These are phyloP conservation scores for Drosophila cognata DNA, from an alignment of 2,888 invertebrate species.

Conservation along the genomic window DNA sequence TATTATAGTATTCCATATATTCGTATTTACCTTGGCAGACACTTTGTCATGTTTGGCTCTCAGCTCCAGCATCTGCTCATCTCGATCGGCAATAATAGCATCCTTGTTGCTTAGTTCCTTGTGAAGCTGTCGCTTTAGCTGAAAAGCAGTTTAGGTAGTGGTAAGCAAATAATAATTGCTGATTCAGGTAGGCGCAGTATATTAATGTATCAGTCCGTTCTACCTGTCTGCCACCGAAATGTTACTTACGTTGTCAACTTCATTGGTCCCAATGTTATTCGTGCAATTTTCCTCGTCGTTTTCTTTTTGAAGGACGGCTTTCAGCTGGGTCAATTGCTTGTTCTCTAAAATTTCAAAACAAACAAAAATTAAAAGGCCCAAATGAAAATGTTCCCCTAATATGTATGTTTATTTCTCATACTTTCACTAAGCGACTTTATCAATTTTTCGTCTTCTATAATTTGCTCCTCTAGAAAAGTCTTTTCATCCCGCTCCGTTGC, in stretches of 20 bases:
- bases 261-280: conserved; percentile 17
- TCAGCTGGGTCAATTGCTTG: conserved; percentile 35
- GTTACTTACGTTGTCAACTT: conserved; percentile 57
- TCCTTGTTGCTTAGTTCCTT: conserved; percentile 80
- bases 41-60: conserved; percentile 64
- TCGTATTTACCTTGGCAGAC: conserved; percentile 64
- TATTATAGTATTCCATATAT: not conserved
- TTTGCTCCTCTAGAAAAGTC: conserved; percentile 78
- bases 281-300: conserved; percentile 9
- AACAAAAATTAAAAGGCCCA: not conserved
- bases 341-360: conserved; percentile 32
- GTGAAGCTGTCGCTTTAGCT: conserved; percentile 79
- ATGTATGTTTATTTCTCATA: conserved; percentile 6
- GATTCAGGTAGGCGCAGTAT: not conserved
- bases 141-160: conserved; percentile 25
- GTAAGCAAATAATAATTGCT: not conserved
- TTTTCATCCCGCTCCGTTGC: conserved; percentile 83
- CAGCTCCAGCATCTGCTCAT: conserved; percentile 65
- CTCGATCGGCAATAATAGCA: conserved; percentile 61
- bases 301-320: conserved; percentile 8
- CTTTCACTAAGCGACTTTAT: conserved; percentile 48
- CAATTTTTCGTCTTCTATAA: conserved; percentile 75
- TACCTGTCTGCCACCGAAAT: conserved; percentile 29
- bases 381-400: not conserved
- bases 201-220: conserved; percentile 1